Evolutionary conservation across 2,797 vertebrate species (phyloP).

Genomic region (Paratrypauchen microcephalus): DNA sequence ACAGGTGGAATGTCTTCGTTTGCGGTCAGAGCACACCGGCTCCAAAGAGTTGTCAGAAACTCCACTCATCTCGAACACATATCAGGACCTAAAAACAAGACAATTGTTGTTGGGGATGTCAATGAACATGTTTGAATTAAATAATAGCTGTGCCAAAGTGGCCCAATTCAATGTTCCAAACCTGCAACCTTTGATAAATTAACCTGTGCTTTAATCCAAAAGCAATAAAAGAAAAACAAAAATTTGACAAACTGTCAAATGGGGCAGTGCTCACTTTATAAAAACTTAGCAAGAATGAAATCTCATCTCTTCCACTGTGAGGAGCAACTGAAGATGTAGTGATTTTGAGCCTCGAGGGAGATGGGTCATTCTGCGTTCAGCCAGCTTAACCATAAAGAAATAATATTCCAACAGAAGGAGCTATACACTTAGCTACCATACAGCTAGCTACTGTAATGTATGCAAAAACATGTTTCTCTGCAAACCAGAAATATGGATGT

Average conservation of each 20-base stretch:
- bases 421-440: conserved; percentile 20
- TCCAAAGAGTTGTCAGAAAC: conserved; percentile 92
- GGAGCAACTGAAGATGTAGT: conserved; percentile 72
- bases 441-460: conserved; percentile 6
- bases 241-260: background rate
- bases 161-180: background rate
- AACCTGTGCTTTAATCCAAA: background rate
- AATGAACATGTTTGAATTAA: background rate
- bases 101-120: background rate
- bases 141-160: background rate
- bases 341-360: conserved; percentile 75
- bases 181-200: conserved; percentile 29
- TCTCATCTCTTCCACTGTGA: conserved; percentile 63
- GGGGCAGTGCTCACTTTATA: conserved; percentile 48
- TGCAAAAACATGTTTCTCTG: conserved; percentile 52
- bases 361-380: conserved; percentile 77
- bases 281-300: conserved; percentile 67
- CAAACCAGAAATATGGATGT: conserved; percentile 24
- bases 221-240: background rate
- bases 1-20: conserved; percentile 92
- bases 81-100: conserved; percentile 85
- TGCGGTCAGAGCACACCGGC: conserved; percentile 88
- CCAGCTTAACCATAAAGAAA: conserved; percentile 53
- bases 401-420: conserved; percentile 13
- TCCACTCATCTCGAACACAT: conserved; percentile 91